Conservation (phyloP, 2,113 vertebrate genomes). For the Microcebus griseorufus region DNA sequence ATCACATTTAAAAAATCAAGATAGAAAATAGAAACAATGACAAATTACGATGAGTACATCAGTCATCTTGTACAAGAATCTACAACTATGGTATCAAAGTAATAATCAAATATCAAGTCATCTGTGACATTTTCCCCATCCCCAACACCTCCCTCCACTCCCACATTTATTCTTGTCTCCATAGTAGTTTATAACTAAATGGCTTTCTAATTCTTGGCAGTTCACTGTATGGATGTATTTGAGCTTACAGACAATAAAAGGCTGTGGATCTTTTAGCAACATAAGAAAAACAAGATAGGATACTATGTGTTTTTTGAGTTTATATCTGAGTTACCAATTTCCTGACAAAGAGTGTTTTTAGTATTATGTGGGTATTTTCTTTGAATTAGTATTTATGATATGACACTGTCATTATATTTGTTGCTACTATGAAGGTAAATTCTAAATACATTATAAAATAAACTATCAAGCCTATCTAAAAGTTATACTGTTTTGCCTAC, state of each 20-base stretch:
- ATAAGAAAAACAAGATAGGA: not conserved
- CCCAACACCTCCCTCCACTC: not conserved
- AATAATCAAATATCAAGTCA: not conserved
- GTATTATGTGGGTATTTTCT: not conserved
- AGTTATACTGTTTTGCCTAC: not conserved
- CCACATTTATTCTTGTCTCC: not conserved
- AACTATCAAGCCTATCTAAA: not conserved
- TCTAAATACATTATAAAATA: slow-evolving; percentile 24
- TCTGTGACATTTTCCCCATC: not conserved
- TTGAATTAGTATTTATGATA: not conserved
- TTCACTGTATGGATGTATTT: not conserved
- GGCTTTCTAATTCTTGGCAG: not conserved
- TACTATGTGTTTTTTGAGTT: not conserved
- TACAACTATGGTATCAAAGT: not conserved
- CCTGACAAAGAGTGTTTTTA: not conserved
- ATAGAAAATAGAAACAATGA: slow-evolving; percentile 17
- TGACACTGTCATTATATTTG: not conserved
- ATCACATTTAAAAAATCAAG: not conserved
- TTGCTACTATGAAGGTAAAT: not conserved
- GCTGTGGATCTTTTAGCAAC: not conserved
- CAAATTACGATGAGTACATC: not conserved
- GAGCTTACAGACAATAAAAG: not conserved
- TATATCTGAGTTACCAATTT: slow-evolving; percentile 5
- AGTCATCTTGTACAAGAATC: not conserved
- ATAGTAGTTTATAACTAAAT: not conserved